Base-by-base conservation (phyloP, 2,888 invertebrate species). In the Apamea monoglypha region DNA sequence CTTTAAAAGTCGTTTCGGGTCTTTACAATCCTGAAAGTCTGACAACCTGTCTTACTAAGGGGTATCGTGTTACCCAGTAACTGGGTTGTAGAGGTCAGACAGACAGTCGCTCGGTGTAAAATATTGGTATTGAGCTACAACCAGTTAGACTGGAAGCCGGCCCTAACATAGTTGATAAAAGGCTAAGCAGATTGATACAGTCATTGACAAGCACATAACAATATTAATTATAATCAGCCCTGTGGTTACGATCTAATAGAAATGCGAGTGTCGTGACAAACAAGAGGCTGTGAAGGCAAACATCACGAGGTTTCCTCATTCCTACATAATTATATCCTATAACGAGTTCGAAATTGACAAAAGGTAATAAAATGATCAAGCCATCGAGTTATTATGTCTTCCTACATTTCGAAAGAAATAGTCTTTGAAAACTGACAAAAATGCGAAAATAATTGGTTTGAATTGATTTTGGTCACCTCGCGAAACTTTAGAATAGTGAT, bases 221-320 rank as follows among this genome's bases (percentile, higher is more conserved):
- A 71, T 83, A 56, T n/a, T 83, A 76, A 87, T 76, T 69, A 56
- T 4, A 71, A 63, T 40, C 44, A 74, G 67, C 59, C 71, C 32
- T 71, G 79, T 67, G 50, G 61, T 85, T 50, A 68, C 40, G 16
- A 72, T 44, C 64, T 76, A 76, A 66, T 87, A 83, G 87, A 85
- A 87, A 84, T 86, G 84, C 70, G 74, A 76, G 40, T 50, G 74
- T 83, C 87, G 84, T 87, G 87, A 87, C 87, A 87, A 83, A 74
- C 76, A 72, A 87, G 73, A 67, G 80, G 25, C 12, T 56, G 56
- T 61, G 87, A 85, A 87, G 85, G 85, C 66, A 80, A 85, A 87
- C 84, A 66, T 86, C 79, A 69, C 36, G 40, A 80, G 68, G 47
- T 85, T 85, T 87, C 85, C 87, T 84, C 87, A 83, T 85, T 80